Evolutionary conservation across 2,888 invertebrate species (phyloP).

Genomic region (Megaustenia siamemsis): DNA sequence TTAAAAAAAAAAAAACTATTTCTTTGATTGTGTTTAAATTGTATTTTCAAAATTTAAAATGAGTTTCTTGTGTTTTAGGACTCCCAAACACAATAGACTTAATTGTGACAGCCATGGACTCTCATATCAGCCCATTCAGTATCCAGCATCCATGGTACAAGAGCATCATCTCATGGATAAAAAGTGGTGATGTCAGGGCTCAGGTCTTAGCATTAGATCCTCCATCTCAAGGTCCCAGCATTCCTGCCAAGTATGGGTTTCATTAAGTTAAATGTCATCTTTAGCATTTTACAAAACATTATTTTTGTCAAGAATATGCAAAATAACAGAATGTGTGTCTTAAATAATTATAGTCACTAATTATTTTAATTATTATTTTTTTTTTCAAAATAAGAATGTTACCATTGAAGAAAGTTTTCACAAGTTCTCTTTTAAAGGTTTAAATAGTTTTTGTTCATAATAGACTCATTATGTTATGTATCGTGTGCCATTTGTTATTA

Average conservation of each 20-base stretch:
- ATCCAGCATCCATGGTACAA: slow-evolving; percentile 80
- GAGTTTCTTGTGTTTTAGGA: slow-evolving; percentile 64
- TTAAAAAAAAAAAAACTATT: not conserved
- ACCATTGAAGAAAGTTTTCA: not conserved
- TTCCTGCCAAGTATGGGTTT: slow-evolving; percentile 81
- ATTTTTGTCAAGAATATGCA: no score
- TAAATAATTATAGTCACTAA: no score
- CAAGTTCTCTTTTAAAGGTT: no score
- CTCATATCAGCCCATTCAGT: slow-evolving; percentile 66
- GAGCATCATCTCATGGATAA: slow-evolving; percentile 85
- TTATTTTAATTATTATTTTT: no score
- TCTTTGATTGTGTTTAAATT: no score
- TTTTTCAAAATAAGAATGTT: not conserved
- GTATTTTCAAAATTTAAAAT: not conserved
- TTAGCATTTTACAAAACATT: no score
- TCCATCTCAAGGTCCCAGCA: slow-evolving; percentile 83
- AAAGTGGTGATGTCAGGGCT: slow-evolving; percentile 83
- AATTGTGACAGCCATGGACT: slow-evolving; percentile 78
- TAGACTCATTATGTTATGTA: no score
- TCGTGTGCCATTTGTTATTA: no score
- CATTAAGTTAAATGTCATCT: not conserved
- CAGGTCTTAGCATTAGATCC: slow-evolving; percentile 89
- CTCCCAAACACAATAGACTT: slow-evolving; percentile 74
- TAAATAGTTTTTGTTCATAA: no score
- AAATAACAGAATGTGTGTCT: no score